Evolutionary conservation across 2,797 vertebrate genomes (phyloP).

Genomic region (Gymnocypris eckloni): DNA sequence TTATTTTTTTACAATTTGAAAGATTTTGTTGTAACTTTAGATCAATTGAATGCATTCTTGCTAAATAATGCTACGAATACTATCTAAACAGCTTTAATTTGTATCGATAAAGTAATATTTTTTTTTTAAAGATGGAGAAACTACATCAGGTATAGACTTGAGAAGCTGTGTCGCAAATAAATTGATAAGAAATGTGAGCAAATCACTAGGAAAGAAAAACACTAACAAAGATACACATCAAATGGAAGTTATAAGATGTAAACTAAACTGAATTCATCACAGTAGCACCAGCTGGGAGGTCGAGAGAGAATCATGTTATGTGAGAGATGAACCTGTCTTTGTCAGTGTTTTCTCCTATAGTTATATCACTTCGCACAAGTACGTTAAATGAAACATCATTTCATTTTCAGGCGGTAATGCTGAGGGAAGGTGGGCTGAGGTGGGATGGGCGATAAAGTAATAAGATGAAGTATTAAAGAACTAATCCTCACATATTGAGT

Average conservation of each 20-base stretch:
- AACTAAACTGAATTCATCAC: conserved; percentile 8
- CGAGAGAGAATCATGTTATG: neutral
- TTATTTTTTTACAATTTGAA: neutral
- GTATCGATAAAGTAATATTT: neutral
- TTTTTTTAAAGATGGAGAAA: neutral
- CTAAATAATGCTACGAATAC: neutral
- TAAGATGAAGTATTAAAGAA: neutral
- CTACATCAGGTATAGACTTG: neutral
- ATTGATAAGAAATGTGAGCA: neutral
- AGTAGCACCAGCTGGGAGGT: neutral
- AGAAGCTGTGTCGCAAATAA: neutral
- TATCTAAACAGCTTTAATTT: neutral
- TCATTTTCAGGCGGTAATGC: conserved; percentile 5
- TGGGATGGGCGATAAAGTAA: neutral
- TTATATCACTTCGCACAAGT: conserved; percentile 8
- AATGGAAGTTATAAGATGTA: neutral
- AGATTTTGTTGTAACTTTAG: neutral
- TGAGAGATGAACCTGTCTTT: neutral
- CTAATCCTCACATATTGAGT: conserved; percentile 12
- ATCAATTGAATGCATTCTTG: neutral
- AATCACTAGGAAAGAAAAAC: neutral
- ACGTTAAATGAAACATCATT: conserved; percentile 26
- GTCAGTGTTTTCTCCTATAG: neutral
- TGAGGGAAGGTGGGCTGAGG: neutral
- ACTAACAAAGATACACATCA: neutral